These are phyloP conservation scores for Sebastes trivittatus DNA, from an alignment of 2,797 vertebrate genomes.

Conservation along the genomic window DNA sequence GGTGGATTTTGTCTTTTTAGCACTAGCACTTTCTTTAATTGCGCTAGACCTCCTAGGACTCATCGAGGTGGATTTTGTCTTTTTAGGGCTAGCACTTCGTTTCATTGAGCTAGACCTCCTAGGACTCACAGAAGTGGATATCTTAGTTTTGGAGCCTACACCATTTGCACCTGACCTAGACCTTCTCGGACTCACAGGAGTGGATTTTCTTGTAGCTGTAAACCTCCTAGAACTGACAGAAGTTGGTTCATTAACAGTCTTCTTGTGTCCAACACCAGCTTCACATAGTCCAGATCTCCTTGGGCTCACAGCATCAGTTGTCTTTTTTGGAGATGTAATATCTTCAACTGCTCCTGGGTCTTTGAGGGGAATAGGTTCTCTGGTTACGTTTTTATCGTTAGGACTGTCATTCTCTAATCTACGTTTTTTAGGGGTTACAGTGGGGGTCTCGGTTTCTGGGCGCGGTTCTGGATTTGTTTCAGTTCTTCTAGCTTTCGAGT, in stretches of 20 bases:
- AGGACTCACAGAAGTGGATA: neutral
- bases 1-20: neutral
- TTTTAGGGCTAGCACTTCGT: neutral
- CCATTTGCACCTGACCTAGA: neutral
- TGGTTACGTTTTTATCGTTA: neutral
- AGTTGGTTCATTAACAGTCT: neutral
- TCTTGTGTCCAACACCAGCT: neutral
- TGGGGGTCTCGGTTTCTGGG: neutral
- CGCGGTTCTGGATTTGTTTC: neutral
- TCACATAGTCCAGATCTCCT: slow-evolving; percentile 1
- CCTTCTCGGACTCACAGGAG: neutral
- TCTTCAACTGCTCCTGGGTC: neutral
- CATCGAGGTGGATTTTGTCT: neutral
- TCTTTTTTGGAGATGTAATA: neutral
- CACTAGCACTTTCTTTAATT: neutral
- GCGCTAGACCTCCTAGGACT: neutral
- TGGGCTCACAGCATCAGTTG: neutral
- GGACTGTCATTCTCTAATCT: neutral
- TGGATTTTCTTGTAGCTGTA: neutral
- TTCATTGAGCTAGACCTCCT: neutral
- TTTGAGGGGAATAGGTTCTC: neutral
- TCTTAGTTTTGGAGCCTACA: neutral
- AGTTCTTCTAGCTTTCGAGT: slow-evolving; percentile 9
- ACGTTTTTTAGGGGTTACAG: neutral
- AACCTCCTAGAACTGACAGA: neutral